A percentile compares a stretch with the other conserved stretches of the same genome.
Evolutionary conservation across 2,113 vertebrate species (phyloP).

Genomic region (Microcebus jonahi): DNA sequence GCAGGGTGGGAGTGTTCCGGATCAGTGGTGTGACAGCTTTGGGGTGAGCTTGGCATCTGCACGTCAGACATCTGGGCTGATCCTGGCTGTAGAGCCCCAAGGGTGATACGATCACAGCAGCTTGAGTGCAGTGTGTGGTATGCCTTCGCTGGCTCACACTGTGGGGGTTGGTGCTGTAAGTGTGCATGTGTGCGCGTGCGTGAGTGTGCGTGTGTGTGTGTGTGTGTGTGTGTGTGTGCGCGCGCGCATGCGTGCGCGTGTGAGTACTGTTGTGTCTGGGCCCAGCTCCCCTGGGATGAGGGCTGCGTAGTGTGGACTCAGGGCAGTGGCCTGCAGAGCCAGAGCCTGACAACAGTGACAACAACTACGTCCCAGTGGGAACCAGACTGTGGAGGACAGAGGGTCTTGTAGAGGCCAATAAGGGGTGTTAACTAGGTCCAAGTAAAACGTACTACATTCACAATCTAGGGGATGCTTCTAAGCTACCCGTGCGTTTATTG

Average conservation of each 20-base stretch:
- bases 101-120: neutral
- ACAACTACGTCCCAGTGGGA: neutral
- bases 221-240: rapidly evolving
- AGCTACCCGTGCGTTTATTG: neutral
- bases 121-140: neutral
- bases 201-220: rapidly evolving
- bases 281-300: neutral
- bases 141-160: rapidly evolving
- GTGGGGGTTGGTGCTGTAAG: neutral
- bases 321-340: neutral
- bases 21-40: neutral
- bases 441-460: neutral
- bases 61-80: neutral
- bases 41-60: neutral
- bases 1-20: neutral
- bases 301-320: neutral
- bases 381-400: neutral
- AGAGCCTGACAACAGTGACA: neutral
- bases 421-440: no score
- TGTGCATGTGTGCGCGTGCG: rapidly evolving
- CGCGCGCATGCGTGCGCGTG: rapidly evolving
- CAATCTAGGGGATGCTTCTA: neutral
- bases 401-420: neutral
- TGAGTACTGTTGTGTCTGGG: neutral
- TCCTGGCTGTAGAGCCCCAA: neutral